Percentiles rank a stretch among this genome's conserved stretches.
Conservation (phyloP, 2,113 vertebrate genomes). For the Elaphurus davidianus region DNA sequence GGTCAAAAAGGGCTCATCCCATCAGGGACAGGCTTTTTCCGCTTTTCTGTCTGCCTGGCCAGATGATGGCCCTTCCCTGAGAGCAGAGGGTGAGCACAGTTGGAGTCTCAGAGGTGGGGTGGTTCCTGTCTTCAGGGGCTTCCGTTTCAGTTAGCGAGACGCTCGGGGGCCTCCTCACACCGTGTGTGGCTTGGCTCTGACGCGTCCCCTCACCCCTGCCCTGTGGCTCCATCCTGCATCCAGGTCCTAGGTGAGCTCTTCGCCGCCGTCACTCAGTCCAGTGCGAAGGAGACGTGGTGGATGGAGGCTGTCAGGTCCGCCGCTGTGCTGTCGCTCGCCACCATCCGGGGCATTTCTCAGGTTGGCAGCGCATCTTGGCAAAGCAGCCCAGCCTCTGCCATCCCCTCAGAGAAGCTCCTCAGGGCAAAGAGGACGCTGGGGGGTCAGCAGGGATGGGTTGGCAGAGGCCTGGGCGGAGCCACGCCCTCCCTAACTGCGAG, state of each 20-base stretch:
- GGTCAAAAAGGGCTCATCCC: not conserved
- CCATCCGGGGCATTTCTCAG: not conserved
- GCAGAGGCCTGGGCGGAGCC: not conserved
- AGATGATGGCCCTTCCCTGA: not conserved
- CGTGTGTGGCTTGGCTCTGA: not conserved
- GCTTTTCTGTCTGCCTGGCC: not conserved
- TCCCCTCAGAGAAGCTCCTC: not conserved
- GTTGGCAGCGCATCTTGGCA: not conserved
- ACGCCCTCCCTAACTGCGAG: not conserved
- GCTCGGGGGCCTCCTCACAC: not conserved
- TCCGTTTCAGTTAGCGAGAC: not conserved
- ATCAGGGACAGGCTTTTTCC: not conserved
- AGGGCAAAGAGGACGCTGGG: not conserved
- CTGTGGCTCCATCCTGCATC: too few species aligned
- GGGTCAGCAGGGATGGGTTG: not conserved
- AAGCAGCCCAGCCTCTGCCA: not conserved
- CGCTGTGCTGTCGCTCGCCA: not conserved
- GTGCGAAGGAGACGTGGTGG: not conserved
- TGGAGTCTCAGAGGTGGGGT: not conserved
- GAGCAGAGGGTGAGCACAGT: not conserved
- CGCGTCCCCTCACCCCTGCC: fast-evolving
- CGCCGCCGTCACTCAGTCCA: fast-evolving
- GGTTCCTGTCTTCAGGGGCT: not conserved
- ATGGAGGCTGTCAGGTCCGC: not conserved
- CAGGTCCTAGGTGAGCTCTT: not conserved